Base-by-base conservation (phyloP, 2,797 vertebrate species). In the Lithobates pipiens region DNA sequence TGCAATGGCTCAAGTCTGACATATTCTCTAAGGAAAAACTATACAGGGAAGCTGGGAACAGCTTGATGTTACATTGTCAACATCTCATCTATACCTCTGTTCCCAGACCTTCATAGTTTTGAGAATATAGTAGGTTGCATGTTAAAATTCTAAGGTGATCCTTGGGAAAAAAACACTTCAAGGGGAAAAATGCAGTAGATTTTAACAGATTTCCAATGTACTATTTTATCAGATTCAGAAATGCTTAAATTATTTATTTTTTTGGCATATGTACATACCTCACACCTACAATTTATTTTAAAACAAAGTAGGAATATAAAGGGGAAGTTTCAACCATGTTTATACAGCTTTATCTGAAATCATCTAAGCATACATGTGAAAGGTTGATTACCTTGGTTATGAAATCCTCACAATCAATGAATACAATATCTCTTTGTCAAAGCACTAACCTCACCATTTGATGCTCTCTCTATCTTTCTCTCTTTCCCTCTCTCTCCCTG, bases 171-270 rank as follows among this genome's bases (percentile, higher is more conserved):
- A 78, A 11, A 50, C 23, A 32, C 65, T 70, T 54, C 18, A 69
- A 70, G 50, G 50, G 42, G 11, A 34, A 69, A 67, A 65, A 68
- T 68, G 34, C 21, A 46, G 42, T 69, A n/a, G 15, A 70, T 44
- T 80, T 69, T 46, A 69, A 3, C 9, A 69, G 65, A 46, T 42
- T 79, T 79, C 44, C 46, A 42, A 79, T 68, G 63, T 79, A 68
- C 11, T 32, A 50, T 46, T 79, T 11, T 54, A 54, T 18, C 16
- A 54, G 16, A 18, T 54, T 5, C 16, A 5, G 50, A 54, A 18
- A 46, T 46, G 44, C 11, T 46, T 46, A 54, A 46, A 46, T 13
- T 18, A 18, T 4, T 1, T 54, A 5, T 5, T n/a, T 61, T 8
- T 8, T 23, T 1, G 21, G 21, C 21, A 61, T 61, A 2, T 18